Evolutionary conservation across 2,888 invertebrate species (phyloP).

Genomic region (Selenia dentaria): DNA sequence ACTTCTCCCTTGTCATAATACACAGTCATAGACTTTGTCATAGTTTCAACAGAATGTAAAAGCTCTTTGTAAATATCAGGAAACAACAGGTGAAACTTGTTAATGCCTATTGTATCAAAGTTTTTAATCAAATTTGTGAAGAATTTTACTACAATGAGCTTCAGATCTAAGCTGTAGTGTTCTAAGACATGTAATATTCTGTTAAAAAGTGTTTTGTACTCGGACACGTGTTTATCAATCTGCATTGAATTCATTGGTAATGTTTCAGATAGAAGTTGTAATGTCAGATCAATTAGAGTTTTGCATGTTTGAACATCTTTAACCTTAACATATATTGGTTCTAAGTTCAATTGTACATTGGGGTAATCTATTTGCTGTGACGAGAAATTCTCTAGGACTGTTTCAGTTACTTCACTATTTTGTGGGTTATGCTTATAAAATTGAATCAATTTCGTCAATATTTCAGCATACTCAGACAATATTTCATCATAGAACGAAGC

Average conservation of each 20-base stretch:
- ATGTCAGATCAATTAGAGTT: constrained; percentile 57
- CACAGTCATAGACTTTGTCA: constrained; percentile 53
- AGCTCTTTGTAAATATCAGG: constrained; percentile 50
- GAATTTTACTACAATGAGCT: constrained; percentile 60
- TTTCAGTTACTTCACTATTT: constrained; percentile 31
- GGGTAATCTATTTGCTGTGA: constrained; percentile 65
- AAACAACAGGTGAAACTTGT: constrained; percentile 51
- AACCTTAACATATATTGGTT: constrained; percentile 67
- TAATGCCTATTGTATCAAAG: constrained; percentile 51
- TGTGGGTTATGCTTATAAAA: constrained; percentile 60
- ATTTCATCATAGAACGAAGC: constrained; percentile 78
- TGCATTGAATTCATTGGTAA: constrained; percentile 60
- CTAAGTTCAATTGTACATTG: constrained; percentile 65
- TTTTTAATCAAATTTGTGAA: constrained; percentile 61
- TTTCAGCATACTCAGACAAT: constrained; percentile 73
- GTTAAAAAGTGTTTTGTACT: constrained; percentile 47
- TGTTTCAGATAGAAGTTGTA: constrained; percentile 66
- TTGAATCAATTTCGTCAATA: constrained; percentile 66
- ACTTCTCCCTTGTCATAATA: constrained; percentile 65
- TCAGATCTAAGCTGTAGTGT: constrained; percentile 64
- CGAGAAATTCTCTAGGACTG: constrained; percentile 71
- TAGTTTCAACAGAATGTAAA: constrained; percentile 50
- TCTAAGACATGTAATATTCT: constrained; percentile 59
- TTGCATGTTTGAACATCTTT: constrained; percentile 61
- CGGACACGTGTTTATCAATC: constrained; percentile 42